Percentiles rank a stretch among this genome's conserved stretches.
These are phyloP conservation scores for Microtus oregoni DNA, from an alignment of 2,113 vertebrate species.

Conservation along the genomic window DNA sequence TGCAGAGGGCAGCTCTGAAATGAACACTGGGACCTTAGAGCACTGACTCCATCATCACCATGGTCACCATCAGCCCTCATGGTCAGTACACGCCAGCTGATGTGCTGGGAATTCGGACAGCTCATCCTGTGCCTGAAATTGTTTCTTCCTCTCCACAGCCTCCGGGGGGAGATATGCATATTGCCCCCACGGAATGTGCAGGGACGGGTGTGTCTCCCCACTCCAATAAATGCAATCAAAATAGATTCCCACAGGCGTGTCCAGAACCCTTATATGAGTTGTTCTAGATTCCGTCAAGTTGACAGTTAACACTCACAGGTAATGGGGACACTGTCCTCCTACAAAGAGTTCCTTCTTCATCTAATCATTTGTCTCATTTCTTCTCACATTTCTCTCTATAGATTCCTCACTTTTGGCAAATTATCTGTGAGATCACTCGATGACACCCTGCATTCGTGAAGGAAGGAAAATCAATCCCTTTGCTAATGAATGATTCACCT, in stretches of 20 bases:
- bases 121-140: accelerated
- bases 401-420: background rate
- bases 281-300: background rate
- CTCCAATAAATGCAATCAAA: too few species aligned
- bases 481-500: background rate
- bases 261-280: background rate
- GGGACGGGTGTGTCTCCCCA: background rate
- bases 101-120: background rate
- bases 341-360: background rate
- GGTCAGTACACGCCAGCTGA: background rate
- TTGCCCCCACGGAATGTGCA: background rate
- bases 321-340: background rate
- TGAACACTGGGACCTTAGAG: accelerated
- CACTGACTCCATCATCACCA: too few species aligned
- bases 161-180: background rate
- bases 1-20: background rate
- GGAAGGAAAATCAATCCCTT: background rate
- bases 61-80: accelerated
- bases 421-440: background rate
- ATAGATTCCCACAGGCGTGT: too few species aligned
- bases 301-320: background rate
- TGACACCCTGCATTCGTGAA: background rate
- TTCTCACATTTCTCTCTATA: background rate
- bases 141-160: background rate
- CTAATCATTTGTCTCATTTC: background rate